Evolutionary conservation across 2,113 vertebrate genomes (phyloP).

Genomic region (Athene noctua): DNA sequence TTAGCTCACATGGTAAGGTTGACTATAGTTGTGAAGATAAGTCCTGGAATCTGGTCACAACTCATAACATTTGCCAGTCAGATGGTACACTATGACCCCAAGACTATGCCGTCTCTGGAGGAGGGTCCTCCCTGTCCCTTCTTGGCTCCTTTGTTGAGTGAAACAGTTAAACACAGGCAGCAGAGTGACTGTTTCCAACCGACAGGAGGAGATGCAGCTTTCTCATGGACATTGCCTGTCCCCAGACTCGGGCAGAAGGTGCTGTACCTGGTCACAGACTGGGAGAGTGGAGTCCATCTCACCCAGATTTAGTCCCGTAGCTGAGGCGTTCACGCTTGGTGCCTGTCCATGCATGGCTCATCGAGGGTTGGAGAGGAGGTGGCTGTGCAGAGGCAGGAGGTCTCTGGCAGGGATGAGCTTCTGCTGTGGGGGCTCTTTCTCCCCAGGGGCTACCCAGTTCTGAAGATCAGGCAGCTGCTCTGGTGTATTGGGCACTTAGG

Average conservation of each 20-base stretch:
- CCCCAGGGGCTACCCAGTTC: neutral
- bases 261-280: neutral
- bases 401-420: neutral
- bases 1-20: neutral
- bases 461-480: neutral
- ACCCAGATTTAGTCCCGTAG: neutral
- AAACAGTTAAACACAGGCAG: neutral
- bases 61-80: neutral
- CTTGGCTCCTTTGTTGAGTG: neutral
- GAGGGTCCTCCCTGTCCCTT: neutral
- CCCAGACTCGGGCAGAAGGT: neutral
- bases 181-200: neutral
- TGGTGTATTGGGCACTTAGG: neutral
- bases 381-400: neutral
- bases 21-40: neutral
- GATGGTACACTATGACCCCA: neutral
- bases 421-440: neutral
- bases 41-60: neutral
- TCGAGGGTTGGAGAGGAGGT: neutral
- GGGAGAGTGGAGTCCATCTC: neutral
- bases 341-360: neutral
- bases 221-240: fast-evolving
- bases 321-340: fast-evolving
- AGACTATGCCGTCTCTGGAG: neutral
- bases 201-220: neutral